Conservation (phyloP, 1,140 invertebrate species). For the Cephus cinctus region DNA sequence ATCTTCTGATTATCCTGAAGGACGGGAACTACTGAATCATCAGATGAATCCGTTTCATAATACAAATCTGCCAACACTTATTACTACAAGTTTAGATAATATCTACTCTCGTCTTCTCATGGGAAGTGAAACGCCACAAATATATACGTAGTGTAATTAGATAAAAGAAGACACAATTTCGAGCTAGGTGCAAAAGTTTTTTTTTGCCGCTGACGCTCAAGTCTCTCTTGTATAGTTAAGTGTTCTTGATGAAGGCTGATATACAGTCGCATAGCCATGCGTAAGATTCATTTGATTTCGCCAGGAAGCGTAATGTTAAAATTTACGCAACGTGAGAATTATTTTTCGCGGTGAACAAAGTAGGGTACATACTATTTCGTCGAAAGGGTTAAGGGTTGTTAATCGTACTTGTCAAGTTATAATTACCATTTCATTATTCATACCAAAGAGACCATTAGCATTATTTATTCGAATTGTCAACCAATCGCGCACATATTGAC, state of each 20-base stretch:
- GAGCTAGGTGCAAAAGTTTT: no score
- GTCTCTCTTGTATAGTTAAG: neutral
- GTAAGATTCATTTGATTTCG: neutral
- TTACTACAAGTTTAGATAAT: no score
- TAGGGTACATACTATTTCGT: neutral
- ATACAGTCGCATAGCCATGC: neutral
- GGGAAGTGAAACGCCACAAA: no score
- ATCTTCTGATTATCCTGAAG: no score
- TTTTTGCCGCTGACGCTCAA: no score
- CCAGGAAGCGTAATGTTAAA: constrained; percentile 8
- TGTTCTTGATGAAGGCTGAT: neutral
- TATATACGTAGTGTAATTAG: no score
- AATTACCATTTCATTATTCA: constrained; percentile 23
- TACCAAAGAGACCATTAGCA: constrained; percentile 24
- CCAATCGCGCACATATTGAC: constrained; percentile 16
- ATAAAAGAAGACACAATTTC: no score
- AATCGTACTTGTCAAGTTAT: constrained; percentile 6
- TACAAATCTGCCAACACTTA: no score
- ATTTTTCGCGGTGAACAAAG: neutral
- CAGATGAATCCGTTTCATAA: no score
- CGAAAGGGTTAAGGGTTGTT: constrained; percentile 15
- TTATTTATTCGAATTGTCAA: constrained; percentile 19
- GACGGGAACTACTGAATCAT: no score
- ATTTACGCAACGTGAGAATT: constrained; percentile 13
- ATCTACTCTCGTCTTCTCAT: no score